phyloP scores from a whole-genome alignment of 2,888 invertebrate species.

The Pteria penguin region DNA sequence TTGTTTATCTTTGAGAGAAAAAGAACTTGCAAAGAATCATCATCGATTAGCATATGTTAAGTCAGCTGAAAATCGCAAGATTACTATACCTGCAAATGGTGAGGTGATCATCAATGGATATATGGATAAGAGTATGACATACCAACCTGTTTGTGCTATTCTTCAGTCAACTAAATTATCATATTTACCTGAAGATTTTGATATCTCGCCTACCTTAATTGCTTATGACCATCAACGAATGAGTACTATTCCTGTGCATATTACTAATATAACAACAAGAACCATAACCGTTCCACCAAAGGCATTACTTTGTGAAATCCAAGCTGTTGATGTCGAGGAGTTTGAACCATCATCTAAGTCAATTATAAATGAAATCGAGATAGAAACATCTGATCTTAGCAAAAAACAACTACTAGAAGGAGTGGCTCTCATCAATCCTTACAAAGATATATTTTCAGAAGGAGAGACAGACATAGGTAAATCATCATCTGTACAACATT shows the following conservation, averaged over 20 bases:
- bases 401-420: background rate
- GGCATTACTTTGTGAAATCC: constrained; percentile 12
- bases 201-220: background rate
- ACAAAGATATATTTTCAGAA: constrained; percentile 18
- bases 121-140: background rate
- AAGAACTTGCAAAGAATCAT: background rate
- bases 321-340: constrained; percentile 14
- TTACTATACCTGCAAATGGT: constrained; percentile 14
- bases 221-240: background rate
- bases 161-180: background rate
- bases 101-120: background rate
- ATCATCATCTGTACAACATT: constrained; percentile 22
- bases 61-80: background rate
- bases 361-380: background rate
- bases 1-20: too few species aligned
- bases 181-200: background rate
- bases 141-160: constrained; percentile 5
- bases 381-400: background rate
- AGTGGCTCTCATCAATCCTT: background rate
- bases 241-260: background rate
- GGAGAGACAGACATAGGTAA: constrained; percentile 29
- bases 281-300: constrained; percentile 5
- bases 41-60: constrained; percentile 4
- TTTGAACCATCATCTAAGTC: background rate
- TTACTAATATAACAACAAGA: constrained; percentile 15